Conservation (phyloP, 1,140 invertebrate species). For the Drosophila sulfurigaster region DNA sequence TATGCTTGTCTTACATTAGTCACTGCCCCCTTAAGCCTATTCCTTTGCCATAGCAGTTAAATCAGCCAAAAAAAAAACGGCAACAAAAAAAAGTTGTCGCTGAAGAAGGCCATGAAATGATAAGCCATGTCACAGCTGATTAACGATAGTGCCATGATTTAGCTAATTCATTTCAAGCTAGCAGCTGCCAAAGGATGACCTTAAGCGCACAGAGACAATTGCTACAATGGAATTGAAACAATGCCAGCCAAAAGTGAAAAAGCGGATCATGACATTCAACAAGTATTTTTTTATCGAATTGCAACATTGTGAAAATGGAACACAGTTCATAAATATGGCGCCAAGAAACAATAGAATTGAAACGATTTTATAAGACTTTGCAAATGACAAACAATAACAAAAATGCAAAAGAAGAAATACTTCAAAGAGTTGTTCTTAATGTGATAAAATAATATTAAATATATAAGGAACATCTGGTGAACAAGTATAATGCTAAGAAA, state of each 20-base stretch:
- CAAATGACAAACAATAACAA: no score
- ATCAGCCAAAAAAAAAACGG: not conserved
- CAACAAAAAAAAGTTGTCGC: not conserved
- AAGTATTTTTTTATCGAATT: no score
- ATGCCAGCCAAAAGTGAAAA: not conserved
- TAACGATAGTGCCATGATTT: constrained; percentile 13
- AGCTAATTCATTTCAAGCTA: not conserved
- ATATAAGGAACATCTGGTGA: no score
- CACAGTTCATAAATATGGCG: no score
- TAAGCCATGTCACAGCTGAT: constrained; percentile 35
- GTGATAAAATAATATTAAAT: no score
- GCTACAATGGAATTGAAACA: not conserved
- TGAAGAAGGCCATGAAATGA: constrained; percentile 23
- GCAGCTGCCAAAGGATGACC: not conserved
- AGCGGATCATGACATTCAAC: no score
- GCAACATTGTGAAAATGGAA: no score
- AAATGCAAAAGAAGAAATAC: no score
- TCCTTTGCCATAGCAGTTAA: not conserved
- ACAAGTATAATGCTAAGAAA: no score
- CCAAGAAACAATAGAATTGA: no score
- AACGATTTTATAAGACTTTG: no score
- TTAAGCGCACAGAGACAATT: not conserved
- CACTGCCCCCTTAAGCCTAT: constrained; percentile 11
- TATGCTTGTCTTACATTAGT: constrained; percentile 56
- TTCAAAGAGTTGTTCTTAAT: no score